phyloP scores from a whole-genome alignment of 2,113 vertebrate species.

The Silurus meridionalis region DNA sequence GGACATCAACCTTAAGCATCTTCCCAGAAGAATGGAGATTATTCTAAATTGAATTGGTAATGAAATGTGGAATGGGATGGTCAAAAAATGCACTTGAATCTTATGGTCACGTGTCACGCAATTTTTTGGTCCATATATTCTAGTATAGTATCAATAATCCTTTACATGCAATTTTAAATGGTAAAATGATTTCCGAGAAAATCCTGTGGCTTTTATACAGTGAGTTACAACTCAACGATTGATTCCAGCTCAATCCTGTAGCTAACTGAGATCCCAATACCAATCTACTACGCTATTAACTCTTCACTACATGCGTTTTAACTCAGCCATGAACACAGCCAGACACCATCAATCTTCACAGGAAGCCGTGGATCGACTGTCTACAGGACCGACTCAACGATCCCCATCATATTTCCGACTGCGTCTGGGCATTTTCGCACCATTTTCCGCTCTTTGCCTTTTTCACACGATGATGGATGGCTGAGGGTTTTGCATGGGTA shows the following conservation, averaged over 20 bases:
- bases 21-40: too few relatives aligned
- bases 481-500: background rate
- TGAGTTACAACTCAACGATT: too few relatives aligned
- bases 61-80: too few relatives aligned
- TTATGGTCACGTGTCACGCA: too few relatives aligned
- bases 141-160: too few relatives aligned
- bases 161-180: too few relatives aligned
- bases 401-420: slow-evolving; percentile 4
- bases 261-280: background rate
- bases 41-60: too few relatives aligned
- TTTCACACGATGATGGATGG: slow-evolving; percentile 14
- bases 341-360: slow-evolving; percentile 10
- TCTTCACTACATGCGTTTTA: background rate
- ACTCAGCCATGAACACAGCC: background rate
- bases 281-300: background rate
- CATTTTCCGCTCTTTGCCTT: slow-evolving; percentile 19
- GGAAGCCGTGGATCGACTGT: background rate
- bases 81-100: too few relatives aligned
- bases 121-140: too few relatives aligned
- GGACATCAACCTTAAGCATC: too few relatives aligned
- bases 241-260: background rate
- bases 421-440: background rate
- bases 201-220: too few relatives aligned
- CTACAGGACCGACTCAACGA: background rate
- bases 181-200: too few relatives aligned